Evolutionary conservation across 2,888 invertebrate genomes (phyloP).

Genomic region (Leucoptera coffeella): DNA sequence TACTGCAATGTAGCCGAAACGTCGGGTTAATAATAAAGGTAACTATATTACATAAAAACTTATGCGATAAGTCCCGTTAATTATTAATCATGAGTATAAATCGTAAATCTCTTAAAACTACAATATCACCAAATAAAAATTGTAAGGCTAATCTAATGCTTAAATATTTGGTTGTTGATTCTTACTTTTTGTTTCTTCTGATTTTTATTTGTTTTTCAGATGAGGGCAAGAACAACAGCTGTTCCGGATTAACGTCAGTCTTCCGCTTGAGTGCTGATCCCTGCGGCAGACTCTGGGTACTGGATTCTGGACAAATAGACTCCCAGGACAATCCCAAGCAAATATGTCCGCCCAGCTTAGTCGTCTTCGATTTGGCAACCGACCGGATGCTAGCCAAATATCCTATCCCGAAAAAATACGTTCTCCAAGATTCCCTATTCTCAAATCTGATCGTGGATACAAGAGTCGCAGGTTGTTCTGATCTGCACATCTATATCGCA

Average conservation of each 20-base stretch:
- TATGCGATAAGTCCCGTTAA: too few relatives aligned
- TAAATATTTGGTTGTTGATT: too few relatives aligned
- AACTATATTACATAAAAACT: too few relatives aligned
- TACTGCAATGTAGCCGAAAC: too few relatives aligned
- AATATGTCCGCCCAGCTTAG: constrained; percentile 66
- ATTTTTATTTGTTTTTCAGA: constrained; percentile 14
- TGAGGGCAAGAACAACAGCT: too few relatives aligned
- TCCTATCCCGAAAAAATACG: constrained; percentile 57
- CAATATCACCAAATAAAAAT: too few relatives aligned
- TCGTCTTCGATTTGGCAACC: constrained; percentile 64
- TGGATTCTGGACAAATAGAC: constrained; percentile 74
- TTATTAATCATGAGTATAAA: too few relatives aligned
- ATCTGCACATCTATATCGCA: constrained; percentile 60
- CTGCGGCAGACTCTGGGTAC: constrained; percentile 72
- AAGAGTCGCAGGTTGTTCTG: constrained; percentile 50
- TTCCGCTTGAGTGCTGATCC: constrained; percentile 68
- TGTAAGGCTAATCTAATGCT: too few relatives aligned
- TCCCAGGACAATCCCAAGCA: constrained; percentile 58
- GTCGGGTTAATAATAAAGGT: too few relatives aligned
- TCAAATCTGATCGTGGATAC: constrained; percentile 63
- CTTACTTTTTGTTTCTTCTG: neutral
- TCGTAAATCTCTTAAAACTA: too few relatives aligned
- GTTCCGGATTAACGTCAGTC: constrained; percentile 68
- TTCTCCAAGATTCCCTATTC: constrained; percentile 61
- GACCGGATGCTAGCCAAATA: constrained; percentile 59